Base-by-base conservation (phyloP, 2,888 invertebrate species). In the Oligia strigilis region DNA sequence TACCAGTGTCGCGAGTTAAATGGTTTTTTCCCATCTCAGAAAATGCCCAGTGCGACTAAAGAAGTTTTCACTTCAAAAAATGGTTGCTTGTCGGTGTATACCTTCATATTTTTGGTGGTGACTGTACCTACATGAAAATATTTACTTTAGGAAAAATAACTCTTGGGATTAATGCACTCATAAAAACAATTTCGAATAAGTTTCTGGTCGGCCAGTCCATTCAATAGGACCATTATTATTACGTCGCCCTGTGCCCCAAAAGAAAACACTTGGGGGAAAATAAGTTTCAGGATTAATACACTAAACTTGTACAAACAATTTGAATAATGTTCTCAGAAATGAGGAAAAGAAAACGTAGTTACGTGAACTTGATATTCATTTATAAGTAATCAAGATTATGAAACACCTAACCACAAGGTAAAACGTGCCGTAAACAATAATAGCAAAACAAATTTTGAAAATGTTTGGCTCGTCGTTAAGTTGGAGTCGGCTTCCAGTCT, bases 241-340 rank as follows among this genome's bases (percentile, higher is more conserved):
- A 49, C 29, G 6, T 49, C n/a, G n/a, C n/a, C 9, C 2, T 46
- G n/a, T 36, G 8, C 29, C 19, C 4, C 29, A 8, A 29, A 23
- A 29, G 19, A 43, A 23, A 66, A 36, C 14, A 14, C 23, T 46
- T 13, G 29, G 1, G 40, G 13, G 14, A 70, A 49, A 66, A 66
- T n/a, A 58, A 58, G 13, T 40, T 66, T 29, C 14, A 66, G 4
- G 4, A 46, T 13, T 3, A 75, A 67, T 46, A 58, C 49, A 67
- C n/a, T 23, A 29, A 70, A 23, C 19, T 70, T 19, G 17, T 58
- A 40, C 66, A 60, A 66, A 52, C 11, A 52, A 67, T 43, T 36
- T 55, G 11, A 43, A 58, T 58, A 23, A n/a, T 17, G 49, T 76
- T 40, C 19, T 19, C 14, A 23, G 75, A 46, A 76, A 67, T 76